Conservation (phyloP, 2,797 vertebrate species). For the Allobates femoralis region DNA sequence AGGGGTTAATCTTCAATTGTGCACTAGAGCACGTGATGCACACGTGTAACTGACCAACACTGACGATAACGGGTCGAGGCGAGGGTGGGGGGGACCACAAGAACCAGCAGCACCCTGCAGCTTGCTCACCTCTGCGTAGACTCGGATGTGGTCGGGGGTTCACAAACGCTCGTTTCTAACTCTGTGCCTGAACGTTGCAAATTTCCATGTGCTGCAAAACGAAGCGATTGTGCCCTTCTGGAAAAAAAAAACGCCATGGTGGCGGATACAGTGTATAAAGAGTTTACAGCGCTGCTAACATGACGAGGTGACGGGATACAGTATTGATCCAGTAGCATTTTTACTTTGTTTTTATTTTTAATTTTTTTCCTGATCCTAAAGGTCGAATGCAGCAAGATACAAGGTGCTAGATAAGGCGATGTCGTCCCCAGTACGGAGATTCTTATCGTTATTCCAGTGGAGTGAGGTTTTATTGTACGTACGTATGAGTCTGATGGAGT, state of each 20-base stretch:
- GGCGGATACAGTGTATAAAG: slow-evolving; percentile 41
- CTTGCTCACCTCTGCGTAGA: neutral
- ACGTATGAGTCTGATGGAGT: slow-evolving; percentile 70
- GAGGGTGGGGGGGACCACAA: neutral
- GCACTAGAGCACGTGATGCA: neutral
- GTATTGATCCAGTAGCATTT: slow-evolving; percentile 74
- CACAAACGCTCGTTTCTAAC: neutral
- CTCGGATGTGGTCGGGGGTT: neutral
- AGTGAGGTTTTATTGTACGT: slow-evolving; percentile 73
- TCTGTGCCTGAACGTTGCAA: slow-evolving; percentile 70
- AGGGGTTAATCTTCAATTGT: neutral
- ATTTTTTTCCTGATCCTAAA: slow-evolving; percentile 56
- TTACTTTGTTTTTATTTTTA: slow-evolving; percentile 65
- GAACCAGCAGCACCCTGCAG: slow-evolving; percentile 25
- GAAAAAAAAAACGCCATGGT: neutral
- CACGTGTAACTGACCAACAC: neutral
- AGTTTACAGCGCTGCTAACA: slow-evolving; percentile 77
- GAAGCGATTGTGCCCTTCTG: slow-evolving; percentile 52
- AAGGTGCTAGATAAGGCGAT: slow-evolving; percentile 72
- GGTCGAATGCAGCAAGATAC: slow-evolving; percentile 60
- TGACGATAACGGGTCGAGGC: neutral
- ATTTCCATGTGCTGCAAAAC: slow-evolving; percentile 47
- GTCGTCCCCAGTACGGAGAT: slow-evolving; percentile 71
- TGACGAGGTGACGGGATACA: slow-evolving; percentile 71
- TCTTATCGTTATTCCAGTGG: slow-evolving; percentile 74